Evolutionary conservation across 2,888 invertebrate genomes (phyloP).

Genomic region (Macrosoma leucophasiata): DNA sequence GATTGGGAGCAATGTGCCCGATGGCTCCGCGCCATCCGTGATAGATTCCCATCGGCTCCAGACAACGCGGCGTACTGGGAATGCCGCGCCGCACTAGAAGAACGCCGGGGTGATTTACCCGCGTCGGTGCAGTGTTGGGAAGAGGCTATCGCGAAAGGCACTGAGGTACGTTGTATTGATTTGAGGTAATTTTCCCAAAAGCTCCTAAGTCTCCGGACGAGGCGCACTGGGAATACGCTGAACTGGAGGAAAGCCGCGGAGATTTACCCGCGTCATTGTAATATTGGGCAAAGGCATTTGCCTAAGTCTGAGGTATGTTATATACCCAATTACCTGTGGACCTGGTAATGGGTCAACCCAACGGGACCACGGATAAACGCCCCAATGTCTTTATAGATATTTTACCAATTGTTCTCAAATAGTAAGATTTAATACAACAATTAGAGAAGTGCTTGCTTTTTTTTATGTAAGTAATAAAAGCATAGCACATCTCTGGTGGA

Average conservation of each 20-base stretch:
- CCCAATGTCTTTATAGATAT: too few species aligned
- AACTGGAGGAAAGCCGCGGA: constrained; percentile 70
- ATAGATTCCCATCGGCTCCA: constrained; percentile 52
- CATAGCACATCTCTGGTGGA: too few species aligned
- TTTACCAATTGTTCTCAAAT: background rate
- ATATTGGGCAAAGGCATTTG: constrained; percentile 75
- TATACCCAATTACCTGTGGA: too few species aligned
- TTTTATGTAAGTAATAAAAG: background rate
- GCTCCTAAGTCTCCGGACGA: too few species aligned
- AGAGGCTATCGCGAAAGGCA: constrained; percentile 73
- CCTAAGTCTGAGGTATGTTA: too few species aligned
- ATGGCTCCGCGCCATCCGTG: constrained; percentile 71
- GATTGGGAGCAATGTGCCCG: constrained; percentile 72
- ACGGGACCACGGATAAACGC: too few species aligned
- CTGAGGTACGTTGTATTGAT: constrained; percentile 55
- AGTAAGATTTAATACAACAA: too few species aligned
- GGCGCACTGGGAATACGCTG: constrained; percentile 78
- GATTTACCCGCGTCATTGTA: constrained; percentile 74
- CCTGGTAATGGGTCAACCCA: too few species aligned
- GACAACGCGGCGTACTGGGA: constrained; percentile 75
- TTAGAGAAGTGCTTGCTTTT: too few species aligned
- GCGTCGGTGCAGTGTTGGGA: constrained; percentile 76
- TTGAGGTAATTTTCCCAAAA: background rate
- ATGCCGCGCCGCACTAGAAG: constrained; percentile 75
- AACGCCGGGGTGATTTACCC: constrained; percentile 68